These are phyloP conservation scores for Atherinomorus stipes DNA, from an alignment of 2,113 vertebrate genomes.

Conservation along the genomic window DNA sequence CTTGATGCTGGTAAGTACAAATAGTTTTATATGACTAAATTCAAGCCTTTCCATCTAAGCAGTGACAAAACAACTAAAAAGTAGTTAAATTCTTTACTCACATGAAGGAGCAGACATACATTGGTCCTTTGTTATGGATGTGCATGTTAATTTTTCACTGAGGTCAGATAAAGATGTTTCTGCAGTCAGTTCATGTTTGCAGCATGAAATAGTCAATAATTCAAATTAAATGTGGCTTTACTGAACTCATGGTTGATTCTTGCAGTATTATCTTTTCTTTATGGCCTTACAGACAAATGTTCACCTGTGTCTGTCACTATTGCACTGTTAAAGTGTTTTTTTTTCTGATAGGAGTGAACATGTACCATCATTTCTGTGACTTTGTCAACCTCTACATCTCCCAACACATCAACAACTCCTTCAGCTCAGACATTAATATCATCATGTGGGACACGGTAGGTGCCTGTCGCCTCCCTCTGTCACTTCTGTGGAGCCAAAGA, in stretches of 20 bases:
- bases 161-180: not conserved
- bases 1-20: slow-evolving; percentile 91
- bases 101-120: too few relatives aligned
- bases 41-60: not conserved
- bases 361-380: slow-evolving; percentile 99
- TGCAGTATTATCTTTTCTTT: not conserved
- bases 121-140: too few relatives aligned
- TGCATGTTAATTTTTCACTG: too few relatives aligned
- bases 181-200: not conserved
- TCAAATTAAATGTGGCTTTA: not conserved
- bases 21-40: not conserved
- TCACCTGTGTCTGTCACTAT: not conserved
- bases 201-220: not conserved
- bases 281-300: not conserved
- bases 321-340: slow-evolving; percentile 20
- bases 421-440: slow-evolving; percentile 90
- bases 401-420: slow-evolving; percentile 95
- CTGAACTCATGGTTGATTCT: not conserved
- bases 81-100: too few relatives aligned
- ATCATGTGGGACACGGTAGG: slow-evolving; percentile 99
- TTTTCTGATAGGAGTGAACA: slow-evolving; percentile 90
- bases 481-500: not conserved
- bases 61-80: too few relatives aligned
- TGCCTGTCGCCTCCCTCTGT: slow-evolving; percentile 31
- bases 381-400: slow-evolving; percentile 97